Evolutionary conservation across 2,113 vertebrate species (phyloP).

Genomic region (Formicarius rufipectus): DNA sequence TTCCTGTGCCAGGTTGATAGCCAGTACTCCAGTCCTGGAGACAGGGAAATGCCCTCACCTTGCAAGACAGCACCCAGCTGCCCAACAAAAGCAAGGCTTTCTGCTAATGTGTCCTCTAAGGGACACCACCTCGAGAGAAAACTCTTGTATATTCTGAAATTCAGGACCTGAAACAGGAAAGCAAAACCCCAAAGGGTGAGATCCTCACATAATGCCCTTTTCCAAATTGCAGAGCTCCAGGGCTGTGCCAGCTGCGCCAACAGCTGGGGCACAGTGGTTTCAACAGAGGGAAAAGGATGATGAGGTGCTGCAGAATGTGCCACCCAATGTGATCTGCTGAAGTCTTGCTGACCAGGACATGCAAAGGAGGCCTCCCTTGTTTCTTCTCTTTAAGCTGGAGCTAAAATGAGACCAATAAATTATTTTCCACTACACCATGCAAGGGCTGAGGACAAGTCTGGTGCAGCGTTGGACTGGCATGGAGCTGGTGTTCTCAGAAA

Average conservation of each 20-base stretch:
- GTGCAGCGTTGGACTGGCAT: background rate
- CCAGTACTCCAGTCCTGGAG: background rate
- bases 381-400: background rate
- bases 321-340: rapidly evolving
- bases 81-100: background rate
- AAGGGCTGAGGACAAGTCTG: background rate
- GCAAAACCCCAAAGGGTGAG: rapidly evolving
- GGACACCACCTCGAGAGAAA: background rate
- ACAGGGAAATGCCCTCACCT: background rate
- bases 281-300: too few species aligned
- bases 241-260: background rate
- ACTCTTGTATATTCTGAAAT: background rate
- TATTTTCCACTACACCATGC: background rate
- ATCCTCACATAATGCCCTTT: background rate
- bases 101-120: rapidly evolving
- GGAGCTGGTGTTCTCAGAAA: background rate
- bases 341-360: background rate
- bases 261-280: background rate
- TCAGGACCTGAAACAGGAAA: background rate
- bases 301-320: background rate
- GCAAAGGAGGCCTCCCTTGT: background rate
- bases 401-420: background rate
- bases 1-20: background rate
- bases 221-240: background rate
- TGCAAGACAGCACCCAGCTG: rapidly evolving